phyloP scores from a whole-genome alignment of 1,140 invertebrate genomes.

The Matsumurasca onukii region DNA sequence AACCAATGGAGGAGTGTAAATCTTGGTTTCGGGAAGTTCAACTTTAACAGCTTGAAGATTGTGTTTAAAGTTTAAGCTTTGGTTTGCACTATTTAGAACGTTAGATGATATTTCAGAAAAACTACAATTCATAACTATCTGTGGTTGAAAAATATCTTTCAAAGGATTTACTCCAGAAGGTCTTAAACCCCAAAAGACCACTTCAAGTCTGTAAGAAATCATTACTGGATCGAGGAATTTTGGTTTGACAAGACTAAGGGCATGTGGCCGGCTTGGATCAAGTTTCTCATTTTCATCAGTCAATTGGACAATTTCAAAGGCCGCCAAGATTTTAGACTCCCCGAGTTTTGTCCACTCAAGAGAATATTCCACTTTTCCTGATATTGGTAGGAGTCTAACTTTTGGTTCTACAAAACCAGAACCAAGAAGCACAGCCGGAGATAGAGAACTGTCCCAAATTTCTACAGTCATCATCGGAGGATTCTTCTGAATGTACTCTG shows the following conservation, averaged over 20 bases:
- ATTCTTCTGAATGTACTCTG: not conserved
- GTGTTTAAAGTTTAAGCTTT: not conserved
- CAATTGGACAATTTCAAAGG: slow-evolving; percentile 4
- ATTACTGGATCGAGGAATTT: not conserved
- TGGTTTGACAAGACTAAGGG: no score
- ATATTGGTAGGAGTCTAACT: no score
- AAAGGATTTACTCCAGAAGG: not conserved
- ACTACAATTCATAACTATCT: slow-evolving; percentile 22
- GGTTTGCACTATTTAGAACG: not conserved
- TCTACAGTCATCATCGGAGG: not conserved
- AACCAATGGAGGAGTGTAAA: no score
- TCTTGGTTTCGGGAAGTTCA: no score
- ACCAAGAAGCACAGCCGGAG: not conserved
- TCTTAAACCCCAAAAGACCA: slow-evolving; percentile 30
- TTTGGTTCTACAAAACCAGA: not conserved
- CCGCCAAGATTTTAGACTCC: not conserved
- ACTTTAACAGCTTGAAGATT: not conserved
- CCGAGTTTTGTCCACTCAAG: not conserved
- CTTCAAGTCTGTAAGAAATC: slow-evolving; percentile 16
- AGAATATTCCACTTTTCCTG: no score
- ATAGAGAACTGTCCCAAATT: not conserved
- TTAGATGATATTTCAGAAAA: not conserved
- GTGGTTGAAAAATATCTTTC: slow-evolving; percentile 32
- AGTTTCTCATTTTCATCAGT: not conserved
- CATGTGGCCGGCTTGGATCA: no score